These are phyloP conservation scores for Aspidapion aeneum DNA, from an alignment of 2,888 invertebrate genomes.

Conservation along the genomic window DNA sequence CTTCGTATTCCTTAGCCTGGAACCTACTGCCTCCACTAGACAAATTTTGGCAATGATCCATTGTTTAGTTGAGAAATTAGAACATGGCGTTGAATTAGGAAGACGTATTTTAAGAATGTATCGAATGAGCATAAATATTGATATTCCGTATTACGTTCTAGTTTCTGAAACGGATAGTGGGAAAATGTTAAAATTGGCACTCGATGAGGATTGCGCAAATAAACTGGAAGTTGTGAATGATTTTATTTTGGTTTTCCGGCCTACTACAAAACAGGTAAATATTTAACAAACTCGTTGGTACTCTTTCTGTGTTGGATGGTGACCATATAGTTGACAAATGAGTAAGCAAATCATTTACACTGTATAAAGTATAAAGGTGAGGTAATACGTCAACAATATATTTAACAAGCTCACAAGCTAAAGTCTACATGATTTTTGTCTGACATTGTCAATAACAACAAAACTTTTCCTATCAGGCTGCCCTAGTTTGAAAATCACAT, in stretches of 20 bases:
- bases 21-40: not conserved
- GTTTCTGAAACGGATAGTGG: constrained; percentile 52
- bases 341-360: no score
- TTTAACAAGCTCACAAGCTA: no score
- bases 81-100: constrained; percentile 53
- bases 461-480: no score
- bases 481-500: no score
- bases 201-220: constrained; percentile 52
- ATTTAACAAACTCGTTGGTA: no score
- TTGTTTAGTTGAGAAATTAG: constrained; percentile 51
- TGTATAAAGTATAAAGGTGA: no score
- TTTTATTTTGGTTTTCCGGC: constrained; percentile 55
- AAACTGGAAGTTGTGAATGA: constrained; percentile 60
- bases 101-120: constrained; percentile 55
- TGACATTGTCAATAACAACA: no score
- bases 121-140: constrained; percentile 54
- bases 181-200: constrained; percentile 52
- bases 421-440: no score
- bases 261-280: constrained; percentile 50
- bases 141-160: constrained; percentile 55
- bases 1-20: no score
- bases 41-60: constrained; percentile 39
- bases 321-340: no score
- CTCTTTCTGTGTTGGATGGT: not conserved
- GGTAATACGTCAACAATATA: no score